Conservation (phyloP, 1,140 invertebrate genomes). For the Drosophila ironensis region DNA sequence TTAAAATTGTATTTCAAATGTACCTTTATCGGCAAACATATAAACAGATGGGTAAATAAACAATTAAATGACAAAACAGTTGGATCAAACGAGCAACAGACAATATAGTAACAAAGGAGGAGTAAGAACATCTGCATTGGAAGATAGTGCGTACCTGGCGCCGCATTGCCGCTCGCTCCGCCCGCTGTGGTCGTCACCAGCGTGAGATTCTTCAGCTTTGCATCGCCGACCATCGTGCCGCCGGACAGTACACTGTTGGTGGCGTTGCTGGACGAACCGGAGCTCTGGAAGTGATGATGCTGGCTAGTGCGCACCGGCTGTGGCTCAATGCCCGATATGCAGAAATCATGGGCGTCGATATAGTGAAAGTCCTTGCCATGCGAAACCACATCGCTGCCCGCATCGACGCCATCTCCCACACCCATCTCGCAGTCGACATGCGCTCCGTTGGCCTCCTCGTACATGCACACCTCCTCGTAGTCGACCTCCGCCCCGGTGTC, state of each 20-base stretch:
- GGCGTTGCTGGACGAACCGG: conserved; percentile 6
- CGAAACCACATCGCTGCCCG: conserved; percentile 52
- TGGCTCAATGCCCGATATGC: conserved; percentile 69
- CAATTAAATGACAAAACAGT: no score
- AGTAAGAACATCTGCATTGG: no score
- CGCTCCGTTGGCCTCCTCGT: conserved; percentile 69
- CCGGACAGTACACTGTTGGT: conserved; percentile 54
- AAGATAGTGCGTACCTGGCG: no score
- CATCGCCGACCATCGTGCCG: conserved; percentile 36
- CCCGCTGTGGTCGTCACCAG: conserved; percentile 58
- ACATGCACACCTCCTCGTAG: conserved; percentile 75
- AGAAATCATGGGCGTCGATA: conserved; percentile 65
- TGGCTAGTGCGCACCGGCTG: conserved; percentile 42
- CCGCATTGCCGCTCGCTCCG: background rate
- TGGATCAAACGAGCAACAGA: no score
- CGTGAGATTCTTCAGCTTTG: conserved; percentile 76
- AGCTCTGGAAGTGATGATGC: conserved; percentile 39
- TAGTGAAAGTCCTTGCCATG: conserved; percentile 68
- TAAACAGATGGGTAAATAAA: no score
- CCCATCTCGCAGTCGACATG: conserved; percentile 70
- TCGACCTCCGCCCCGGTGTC: conserved; percentile 67
- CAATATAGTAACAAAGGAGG: no score
- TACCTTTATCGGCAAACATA: no score
- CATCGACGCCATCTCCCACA: conserved; percentile 43
- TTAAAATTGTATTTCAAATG: no score